Percentiles rank a stretch among this genome's conserved stretches.
Conservation (phyloP, 1,140 invertebrate genomes). For the Charaxes varanes region DNA sequence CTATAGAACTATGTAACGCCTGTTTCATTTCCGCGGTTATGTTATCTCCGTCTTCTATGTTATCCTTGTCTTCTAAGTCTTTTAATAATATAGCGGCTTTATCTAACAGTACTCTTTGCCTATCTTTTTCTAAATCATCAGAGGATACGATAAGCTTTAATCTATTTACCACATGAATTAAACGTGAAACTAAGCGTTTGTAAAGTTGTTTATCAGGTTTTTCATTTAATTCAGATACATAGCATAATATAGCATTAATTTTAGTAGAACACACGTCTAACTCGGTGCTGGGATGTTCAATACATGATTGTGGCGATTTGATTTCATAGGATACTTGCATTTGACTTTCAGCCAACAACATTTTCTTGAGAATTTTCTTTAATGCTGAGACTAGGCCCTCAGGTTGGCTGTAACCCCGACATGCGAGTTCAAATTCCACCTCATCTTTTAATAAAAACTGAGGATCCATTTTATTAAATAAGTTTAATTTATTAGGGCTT, state of each 20-base stretch:
- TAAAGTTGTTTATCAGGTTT: conserved; percentile 11
- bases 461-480: conserved; percentile 19
- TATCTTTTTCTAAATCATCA: conserved; percentile 12
- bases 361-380: conserved; percentile 17
- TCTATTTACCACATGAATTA: conserved; percentile 18
- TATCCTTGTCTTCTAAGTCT: conserved; percentile 15
- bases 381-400: conserved; percentile 7
- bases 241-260: conserved; percentile 12
- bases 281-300: conserved; percentile 5
- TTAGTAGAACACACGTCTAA: conserved; percentile 13
- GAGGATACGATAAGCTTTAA: conserved; percentile 11
- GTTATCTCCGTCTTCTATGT: conserved; percentile 12
- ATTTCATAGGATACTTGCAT: conserved; percentile 12
- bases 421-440: conserved; percentile 22
- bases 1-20: conserved; percentile 17
- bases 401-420: conserved; percentile 15
- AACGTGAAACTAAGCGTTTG: conserved; percentile 14
- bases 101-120: conserved; percentile 12
- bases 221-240: conserved; percentile 13
- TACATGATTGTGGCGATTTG: conserved; percentile 10
- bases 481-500: too few species aligned
- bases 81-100: conserved; percentile 14
- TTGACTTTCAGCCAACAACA: conserved; percentile 9
- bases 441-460: conserved; percentile 22
- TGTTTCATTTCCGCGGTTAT: conserved; percentile 23